Conservation (phyloP, 2,888 invertebrate genomes). For the Therioaphis trifolii region DNA sequence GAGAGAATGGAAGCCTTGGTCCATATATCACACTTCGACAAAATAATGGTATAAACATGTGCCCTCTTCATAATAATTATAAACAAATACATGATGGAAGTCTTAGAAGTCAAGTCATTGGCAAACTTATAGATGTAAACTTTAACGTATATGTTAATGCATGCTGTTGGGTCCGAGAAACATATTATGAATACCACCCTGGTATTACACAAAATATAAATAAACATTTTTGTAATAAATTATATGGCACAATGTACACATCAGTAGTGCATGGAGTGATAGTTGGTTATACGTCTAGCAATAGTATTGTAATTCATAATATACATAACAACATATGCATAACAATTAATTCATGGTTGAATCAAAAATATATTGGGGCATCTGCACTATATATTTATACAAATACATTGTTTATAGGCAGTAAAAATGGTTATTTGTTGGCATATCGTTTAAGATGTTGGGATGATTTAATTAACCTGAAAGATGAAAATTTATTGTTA, state of each 20-base stretch:
- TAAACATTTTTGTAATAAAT: not conserved
- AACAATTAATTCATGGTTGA: not conserved
- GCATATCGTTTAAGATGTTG: constrained; percentile 32
- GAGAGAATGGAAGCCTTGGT: not conserved
- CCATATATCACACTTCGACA: not conserved
- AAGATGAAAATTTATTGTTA: constrained; percentile 8
- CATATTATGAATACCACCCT: constrained; percentile 25
- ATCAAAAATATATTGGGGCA: constrained; percentile 12
- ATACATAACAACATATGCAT: not conserved
- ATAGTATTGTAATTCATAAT: constrained; percentile 8
- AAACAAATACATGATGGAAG: not conserved
- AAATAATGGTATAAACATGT: not conserved
- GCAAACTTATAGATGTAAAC: constrained; percentile 21
- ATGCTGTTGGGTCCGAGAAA: constrained; percentile 46
- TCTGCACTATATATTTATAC: constrained; percentile 28
- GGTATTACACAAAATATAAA: not conserved
- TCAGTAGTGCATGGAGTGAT: constrained; percentile 31
- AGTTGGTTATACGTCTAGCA: not conserved
- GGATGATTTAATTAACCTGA: constrained; percentile 30
- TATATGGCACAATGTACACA: not conserved
- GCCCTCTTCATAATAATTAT: not conserved
- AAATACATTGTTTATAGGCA: constrained; percentile 46
- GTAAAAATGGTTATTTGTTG: constrained; percentile 35
- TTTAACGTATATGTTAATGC: not conserved
- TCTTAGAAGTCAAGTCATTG: not conserved